A percentile compares a stretch with the other conserved stretches of the same genome.
phyloP scores from a whole-genome alignment of 2,113 vertebrate species.

The Piprites chloris region DNA sequence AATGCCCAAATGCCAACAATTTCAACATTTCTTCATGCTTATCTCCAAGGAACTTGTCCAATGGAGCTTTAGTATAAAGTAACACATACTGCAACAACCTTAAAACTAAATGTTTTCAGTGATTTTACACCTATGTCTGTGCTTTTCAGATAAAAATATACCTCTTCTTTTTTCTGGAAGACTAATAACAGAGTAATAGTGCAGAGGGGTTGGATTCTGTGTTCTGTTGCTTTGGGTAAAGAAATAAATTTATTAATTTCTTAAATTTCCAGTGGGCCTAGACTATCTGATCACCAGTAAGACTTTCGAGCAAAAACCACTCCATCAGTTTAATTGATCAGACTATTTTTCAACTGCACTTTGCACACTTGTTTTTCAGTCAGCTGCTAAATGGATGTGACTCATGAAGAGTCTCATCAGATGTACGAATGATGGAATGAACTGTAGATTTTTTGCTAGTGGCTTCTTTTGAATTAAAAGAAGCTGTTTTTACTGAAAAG shows the following conservation, averaged over 20 bases:
- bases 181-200: fast-evolving
- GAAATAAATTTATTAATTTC: not conserved
- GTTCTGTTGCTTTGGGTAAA: not conserved
- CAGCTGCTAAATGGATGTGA: not conserved
- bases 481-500: not conserved
- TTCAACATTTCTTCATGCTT: not conserved
- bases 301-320: not conserved
- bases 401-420: not conserved
- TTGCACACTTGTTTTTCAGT: not conserved
- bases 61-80: not conserved
- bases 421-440: not conserved
- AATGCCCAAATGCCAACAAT: not conserved
- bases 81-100: not conserved
- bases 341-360: not conserved
- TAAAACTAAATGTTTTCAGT: not conserved
- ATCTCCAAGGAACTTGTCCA: not conserved
- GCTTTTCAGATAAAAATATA: not conserved
- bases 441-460: not conserved
- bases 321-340: not conserved
- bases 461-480: not conserved
- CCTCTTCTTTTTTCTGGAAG: not conserved
- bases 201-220: not conserved
- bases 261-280: not conserved
- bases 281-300: not conserved
- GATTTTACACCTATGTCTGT: not conserved